Evolutionary conservation across 1,140 invertebrate genomes (phyloP), one percentile per base, ranked within the genome.

Genomic region (Drosophila pseudoananassae): DNA sequence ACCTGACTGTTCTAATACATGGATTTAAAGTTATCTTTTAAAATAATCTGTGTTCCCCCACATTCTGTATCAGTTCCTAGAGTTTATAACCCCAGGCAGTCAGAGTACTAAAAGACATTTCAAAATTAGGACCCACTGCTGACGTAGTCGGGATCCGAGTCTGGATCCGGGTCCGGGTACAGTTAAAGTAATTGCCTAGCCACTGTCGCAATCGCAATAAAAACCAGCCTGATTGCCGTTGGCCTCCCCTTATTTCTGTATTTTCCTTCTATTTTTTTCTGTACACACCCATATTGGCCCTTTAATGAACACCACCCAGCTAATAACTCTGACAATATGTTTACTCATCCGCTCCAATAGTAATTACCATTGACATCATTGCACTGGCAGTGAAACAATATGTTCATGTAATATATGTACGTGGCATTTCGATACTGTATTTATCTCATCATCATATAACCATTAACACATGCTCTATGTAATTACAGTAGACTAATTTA

Each of bases 391-490:
- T 59, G 33, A 75, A 56, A 66, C 72, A 33, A 33, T 43, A 43
- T 43, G 15, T 36, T 17, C 20, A 70, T 17, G 25, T 27, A 23
- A 38, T 43, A n/a, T 43, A 38, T 63, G 17, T 70, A 40, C 66
- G 60, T 88, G 63, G 51, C 75, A 65, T 88, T 79, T 53, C 63
- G 83, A 79, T 87, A 87, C 64, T 88, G 83, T 82, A 82, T 89
- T 85, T 85, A 66, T 82, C 54, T 78, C 55, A 73, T 85, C 72
- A 65, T 77, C 53, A 73, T 80, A 68, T 87, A 88, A 87, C 84
- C 60, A 79, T 88, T 89, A 89, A 88, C 78, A 89, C 79, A 88
- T 78, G 79, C 84, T 78, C 82, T 78, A 69, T 23, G 77, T 76
- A 83, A 76, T 87, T 88, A 87, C 78, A 76, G 75, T 73, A 84